Base-by-base conservation (phyloP, 2,888 invertebrate genomes). In the Watsonalla binaria region DNA sequence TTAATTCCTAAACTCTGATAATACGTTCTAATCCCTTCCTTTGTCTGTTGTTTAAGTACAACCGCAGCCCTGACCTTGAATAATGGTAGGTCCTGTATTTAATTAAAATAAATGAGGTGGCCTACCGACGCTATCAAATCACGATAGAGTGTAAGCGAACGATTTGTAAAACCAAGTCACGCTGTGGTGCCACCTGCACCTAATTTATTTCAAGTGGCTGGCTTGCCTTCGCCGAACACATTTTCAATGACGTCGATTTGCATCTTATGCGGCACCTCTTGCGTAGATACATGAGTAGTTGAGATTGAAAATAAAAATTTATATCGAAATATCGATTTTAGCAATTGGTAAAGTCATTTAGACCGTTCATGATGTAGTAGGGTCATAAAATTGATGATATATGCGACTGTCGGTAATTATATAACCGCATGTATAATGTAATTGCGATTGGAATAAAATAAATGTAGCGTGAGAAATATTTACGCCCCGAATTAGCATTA, bases 191-290 rank as follows among this genome's bases (percentile, higher is more conserved):
- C 78, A 78, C 72, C 80, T 82, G 78, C 77, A 72, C 68, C 66
- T 77, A 77, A 83, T 84, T 80, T 83, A 81, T 80, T 70, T 72
- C 73, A 66, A 69, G 70, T 61, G 59, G 68, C 57, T 65, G 62
- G 53, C 56, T 61, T 55, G 24, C 51, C 48, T 57, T 56, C 63
- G 54, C 50, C 53, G 52, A 54, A 49, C 55, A 67, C 63, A 69
- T 71, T 78, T 77, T 73, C 72, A 74, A 72, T 72, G 68, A 69
- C 63, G 55, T 55, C 66, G 64, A 76, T 78, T 74, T 76, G 70
- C 69, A 76, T 76, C 66, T 63, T 56, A 55, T 55, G 55, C 62
- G 59, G 61, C 62, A 62, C 56, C 59, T 63, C 61, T 61, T 62
- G 56, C 54, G 54, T 54, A 52, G 52, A 52, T 56, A 58, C 58